These are phyloP conservation scores for Pachymerium ferrugineum DNA, from an alignment of 2,888 invertebrate species.

Conservation along the genomic window DNA sequence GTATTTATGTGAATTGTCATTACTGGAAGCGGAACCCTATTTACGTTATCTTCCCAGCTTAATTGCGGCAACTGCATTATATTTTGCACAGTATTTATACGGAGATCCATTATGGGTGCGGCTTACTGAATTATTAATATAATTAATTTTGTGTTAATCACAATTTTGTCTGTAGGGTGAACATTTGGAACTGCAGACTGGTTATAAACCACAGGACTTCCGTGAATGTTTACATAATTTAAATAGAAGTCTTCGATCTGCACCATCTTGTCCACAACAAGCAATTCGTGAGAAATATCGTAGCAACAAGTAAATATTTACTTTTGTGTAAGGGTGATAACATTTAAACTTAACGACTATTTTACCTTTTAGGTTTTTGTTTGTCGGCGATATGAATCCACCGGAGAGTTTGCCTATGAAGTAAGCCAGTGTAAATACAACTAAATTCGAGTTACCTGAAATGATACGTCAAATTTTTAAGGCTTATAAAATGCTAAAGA, in stretches of 20 bases:
- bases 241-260: conserved; percentile 63
- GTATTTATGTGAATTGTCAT: conserved; percentile 77
- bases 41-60: conserved; percentile 73
- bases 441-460: too few relatives aligned
- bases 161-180: conserved; percentile 38
- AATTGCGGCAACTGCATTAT: conserved; percentile 73
- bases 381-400: neutral
- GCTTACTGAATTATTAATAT: neutral
- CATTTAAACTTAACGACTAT: too few relatives aligned
- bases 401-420: neutral
- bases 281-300: conserved; percentile 88
- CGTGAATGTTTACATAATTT: conserved; percentile 63
- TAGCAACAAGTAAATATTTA: conserved; percentile 46
- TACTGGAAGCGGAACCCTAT: conserved; percentile 81
- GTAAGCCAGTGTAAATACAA: neutral
- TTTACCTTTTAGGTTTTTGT: neutral
- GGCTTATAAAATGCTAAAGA: too few relatives aligned
- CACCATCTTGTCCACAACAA: conserved; percentile 64
- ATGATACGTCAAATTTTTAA: too few relatives aligned
- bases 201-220: conserved; percentile 63
- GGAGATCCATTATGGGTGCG: conserved; percentile 47
- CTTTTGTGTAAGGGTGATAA: neutral
- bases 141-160: neutral
- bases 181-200: conserved; percentile 59
- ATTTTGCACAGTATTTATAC: conserved; percentile 69